Evolutionary conservation across 2,797 vertebrate genomes (phyloP).

Genomic region (Phataginus tricuspis): DNA sequence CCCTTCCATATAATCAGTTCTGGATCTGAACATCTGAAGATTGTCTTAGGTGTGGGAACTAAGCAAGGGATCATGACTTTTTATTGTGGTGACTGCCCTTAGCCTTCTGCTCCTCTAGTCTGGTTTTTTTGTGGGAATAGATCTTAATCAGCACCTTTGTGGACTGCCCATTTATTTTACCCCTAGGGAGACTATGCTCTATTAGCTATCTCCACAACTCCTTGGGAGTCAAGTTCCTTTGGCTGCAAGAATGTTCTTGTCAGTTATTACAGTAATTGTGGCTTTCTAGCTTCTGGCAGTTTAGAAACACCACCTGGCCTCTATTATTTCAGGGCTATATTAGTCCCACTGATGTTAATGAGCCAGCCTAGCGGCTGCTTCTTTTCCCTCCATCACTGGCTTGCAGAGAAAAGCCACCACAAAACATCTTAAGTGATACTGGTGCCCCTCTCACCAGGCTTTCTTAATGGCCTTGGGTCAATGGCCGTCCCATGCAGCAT

Average conservation of each 20-base stretch:
- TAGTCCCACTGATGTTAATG: background rate
- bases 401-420: background rate
- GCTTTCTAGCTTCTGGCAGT: slow-evolving; percentile 1
- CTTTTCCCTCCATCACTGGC: background rate
- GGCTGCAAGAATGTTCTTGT: background rate
- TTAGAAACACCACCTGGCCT: background rate
- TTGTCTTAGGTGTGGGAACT: background rate
- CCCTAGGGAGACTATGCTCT: background rate
- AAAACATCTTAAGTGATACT: background rate
- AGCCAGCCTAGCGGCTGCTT: background rate
- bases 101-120: background rate
- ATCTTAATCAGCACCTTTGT: slow-evolving; percentile 13
- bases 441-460: background rate
- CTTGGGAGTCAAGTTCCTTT: background rate
- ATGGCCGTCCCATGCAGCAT: background rate
- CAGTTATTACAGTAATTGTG: slow-evolving; percentile 23
- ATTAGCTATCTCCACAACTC: background rate
- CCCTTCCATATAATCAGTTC: background rate
- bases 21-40: slow-evolving; percentile 5
- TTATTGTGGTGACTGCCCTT: background rate
- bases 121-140: background rate
- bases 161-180: background rate
- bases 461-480: background rate
- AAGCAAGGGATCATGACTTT: background rate
- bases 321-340: background rate